Percentiles rank a stretch among this genome's conserved stretches.
Conservation (phyloP, 2,113 vertebrate species). For the Xiphias gladius region DNA sequence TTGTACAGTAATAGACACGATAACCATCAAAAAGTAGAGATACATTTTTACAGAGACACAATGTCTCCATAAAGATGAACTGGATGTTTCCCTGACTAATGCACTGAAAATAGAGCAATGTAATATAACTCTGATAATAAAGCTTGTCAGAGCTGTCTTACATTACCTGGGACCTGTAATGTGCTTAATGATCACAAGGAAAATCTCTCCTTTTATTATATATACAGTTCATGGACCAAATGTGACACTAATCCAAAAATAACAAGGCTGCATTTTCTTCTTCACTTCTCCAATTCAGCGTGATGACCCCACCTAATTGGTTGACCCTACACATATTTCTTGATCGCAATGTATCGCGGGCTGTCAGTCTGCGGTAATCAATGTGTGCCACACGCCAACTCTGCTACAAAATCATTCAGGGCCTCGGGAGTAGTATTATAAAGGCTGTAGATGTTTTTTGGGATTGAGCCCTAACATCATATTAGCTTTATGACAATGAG, state of each 20-base stretch:
- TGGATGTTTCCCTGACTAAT: slow-evolving; percentile 42
- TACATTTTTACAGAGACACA: not conserved
- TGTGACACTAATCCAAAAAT: slow-evolving; percentile 82
- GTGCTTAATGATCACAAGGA: slow-evolving; percentile 66
- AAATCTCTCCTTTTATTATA: slow-evolving; percentile 52
- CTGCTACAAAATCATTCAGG: slow-evolving; percentile 17
- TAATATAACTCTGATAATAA: slow-evolving; percentile 26
- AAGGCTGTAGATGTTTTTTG: slow-evolving; percentile 21
- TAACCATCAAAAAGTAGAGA: not conserved
- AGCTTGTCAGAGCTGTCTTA: slow-evolving; percentile 37
- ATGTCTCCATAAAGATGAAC: slow-evolving; percentile 14
- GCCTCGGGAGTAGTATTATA: slow-evolving; percentile 35
- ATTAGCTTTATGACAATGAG: slow-evolving; percentile 48
- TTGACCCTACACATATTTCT: slow-evolving; percentile 59
- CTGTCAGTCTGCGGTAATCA: slow-evolving; percentile 19
- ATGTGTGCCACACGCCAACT: slow-evolving; percentile 5
- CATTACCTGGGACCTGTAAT: slow-evolving; percentile 53
- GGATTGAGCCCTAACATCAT: slow-evolving; percentile 33
- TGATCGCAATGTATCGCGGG: slow-evolving; percentile 32
- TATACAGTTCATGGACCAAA: slow-evolving; percentile 50
- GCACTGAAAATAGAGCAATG: slow-evolving; percentile 71
- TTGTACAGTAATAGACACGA: not conserved
- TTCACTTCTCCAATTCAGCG: slow-evolving; percentile 45
- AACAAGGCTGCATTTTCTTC: slow-evolving; percentile 73
- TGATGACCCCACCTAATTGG: slow-evolving; percentile 66